Percentiles rank a stretch among this genome's conserved stretches.
Evolutionary conservation across 2,888 invertebrate species (phyloP).

Genomic region (Spodoptera picta): DNA sequence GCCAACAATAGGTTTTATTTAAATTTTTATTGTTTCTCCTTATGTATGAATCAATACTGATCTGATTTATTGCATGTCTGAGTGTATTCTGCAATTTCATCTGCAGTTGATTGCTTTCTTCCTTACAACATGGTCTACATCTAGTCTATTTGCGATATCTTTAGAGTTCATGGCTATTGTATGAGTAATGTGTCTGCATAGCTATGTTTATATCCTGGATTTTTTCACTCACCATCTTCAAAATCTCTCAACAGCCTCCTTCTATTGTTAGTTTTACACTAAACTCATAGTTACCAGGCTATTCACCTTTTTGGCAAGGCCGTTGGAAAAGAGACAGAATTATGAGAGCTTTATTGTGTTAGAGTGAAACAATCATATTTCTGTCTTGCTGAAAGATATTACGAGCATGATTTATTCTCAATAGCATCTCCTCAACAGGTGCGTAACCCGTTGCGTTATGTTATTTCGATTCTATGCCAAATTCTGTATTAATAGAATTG

Average conservation of each 20-base stretch:
- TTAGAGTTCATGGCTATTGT: background rate
- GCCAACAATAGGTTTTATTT: background rate
- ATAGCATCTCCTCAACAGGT: conserved; percentile 56
- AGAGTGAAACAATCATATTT: conserved; percentile 45
- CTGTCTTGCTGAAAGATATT: conserved; percentile 57
- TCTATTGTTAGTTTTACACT: conserved; percentile 60
- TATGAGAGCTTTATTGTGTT: conserved; percentile 25
- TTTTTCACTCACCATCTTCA: conserved; percentile 9
- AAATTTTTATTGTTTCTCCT: background rate
- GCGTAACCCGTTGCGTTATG: conserved; percentile 59
- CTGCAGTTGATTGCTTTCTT: background rate
- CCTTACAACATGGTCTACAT: too few species aligned
- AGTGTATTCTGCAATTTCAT: conserved; percentile 4
- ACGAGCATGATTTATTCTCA: conserved; percentile 54
- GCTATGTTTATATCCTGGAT: conserved; percentile 21
- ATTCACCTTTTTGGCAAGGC: conserved; percentile 77
- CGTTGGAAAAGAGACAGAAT: conserved; percentile 58
- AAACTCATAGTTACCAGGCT: conserved; percentile 61
- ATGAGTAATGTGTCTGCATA: conserved; percentile 13
- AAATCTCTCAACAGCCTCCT: conserved; percentile 36
- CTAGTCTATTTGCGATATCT: background rate
- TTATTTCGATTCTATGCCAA: conserved; percentile 61
- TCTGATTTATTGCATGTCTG: background rate
- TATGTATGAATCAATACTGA: background rate
- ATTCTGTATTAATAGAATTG: conserved; percentile 53